These are phyloP conservation scores for Tiliqua scincoides DNA, from an alignment of 2,113 vertebrate genomes.

Conservation along the genomic window DNA sequence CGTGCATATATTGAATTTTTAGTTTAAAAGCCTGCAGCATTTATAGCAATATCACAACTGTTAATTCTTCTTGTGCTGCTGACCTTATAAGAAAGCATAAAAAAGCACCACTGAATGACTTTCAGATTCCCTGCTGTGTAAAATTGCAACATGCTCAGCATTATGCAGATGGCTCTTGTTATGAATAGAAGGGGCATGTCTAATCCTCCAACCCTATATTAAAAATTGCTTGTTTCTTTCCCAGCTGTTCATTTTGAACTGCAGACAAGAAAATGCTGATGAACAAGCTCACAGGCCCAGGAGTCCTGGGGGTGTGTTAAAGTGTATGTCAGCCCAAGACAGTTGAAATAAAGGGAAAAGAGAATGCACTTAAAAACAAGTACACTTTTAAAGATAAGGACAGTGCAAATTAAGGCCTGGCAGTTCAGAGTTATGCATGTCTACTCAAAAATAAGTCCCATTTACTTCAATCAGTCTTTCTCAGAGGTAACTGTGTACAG, in stretches of 20 bases:
- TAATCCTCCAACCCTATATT: not conserved
- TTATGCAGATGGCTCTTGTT: not conserved
- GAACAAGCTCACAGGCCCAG: not conserved
- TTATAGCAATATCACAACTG: not conserved
- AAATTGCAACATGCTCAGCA: not conserved
- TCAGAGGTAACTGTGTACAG: not conserved
- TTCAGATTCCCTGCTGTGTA: slow-evolving; percentile 7
- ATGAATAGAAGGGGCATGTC: fast-evolving
- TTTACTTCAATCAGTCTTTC: too few relatives aligned
- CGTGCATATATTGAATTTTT: not conserved
- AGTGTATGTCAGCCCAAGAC: not conserved
- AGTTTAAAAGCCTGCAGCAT: not conserved
- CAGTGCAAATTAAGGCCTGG: not conserved
- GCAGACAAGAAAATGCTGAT: slow-evolving; percentile 12
- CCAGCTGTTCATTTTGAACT: not conserved
- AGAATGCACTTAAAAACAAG: not conserved
- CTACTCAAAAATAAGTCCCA: not conserved
- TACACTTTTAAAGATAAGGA: not conserved
- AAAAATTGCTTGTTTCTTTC: not conserved
- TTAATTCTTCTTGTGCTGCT: not conserved
- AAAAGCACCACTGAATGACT: not conserved
- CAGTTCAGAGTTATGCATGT: too few relatives aligned
- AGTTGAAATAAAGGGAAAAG: not conserved
- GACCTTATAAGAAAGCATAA: fast-evolving
- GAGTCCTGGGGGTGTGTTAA: not conserved